phyloP scores from a whole-genome alignment of 2,113 vertebrate species.

The Meriones unguiculatus region DNA sequence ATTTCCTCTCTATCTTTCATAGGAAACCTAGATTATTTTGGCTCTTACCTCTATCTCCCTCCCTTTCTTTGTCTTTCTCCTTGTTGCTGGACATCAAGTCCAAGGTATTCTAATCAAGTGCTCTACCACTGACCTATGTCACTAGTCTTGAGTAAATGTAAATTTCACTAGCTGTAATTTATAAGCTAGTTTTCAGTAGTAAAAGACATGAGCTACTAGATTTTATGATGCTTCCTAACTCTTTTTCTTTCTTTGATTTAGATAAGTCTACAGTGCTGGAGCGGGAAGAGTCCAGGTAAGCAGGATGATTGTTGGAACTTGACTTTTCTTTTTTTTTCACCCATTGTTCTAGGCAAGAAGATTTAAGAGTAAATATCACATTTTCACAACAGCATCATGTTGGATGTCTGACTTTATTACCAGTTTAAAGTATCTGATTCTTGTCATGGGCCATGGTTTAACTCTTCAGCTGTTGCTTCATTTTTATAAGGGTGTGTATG shows the following conservation, averaged over 20 bases:
- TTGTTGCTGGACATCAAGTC: background rate
- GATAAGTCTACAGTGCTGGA: slow-evolving; percentile 63
- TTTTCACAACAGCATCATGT: slow-evolving; percentile 12
- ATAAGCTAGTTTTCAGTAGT: slow-evolving; percentile 24
- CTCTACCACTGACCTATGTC: background rate
- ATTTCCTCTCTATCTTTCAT: background rate
- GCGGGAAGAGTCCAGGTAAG: slow-evolving; percentile 63
- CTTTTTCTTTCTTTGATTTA: slow-evolving; percentile 73
- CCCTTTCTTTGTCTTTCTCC: background rate
- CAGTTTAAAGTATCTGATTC: background rate
- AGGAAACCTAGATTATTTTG: background rate
- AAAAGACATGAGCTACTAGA: background rate
- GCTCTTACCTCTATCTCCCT: too few relatives aligned
- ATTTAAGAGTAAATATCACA: slow-evolving; percentile 26
- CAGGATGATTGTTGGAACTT: slow-evolving; percentile 58
- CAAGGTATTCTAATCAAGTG: background rate
- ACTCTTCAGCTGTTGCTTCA: background rate
- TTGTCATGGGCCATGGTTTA: background rate
- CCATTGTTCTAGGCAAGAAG: background rate
- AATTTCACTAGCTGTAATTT: slow-evolving; percentile 20
- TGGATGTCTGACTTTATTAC: background rate
- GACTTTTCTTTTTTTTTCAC: background rate
- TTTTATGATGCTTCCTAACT: slow-evolving; percentile 67
- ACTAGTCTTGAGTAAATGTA: background rate
- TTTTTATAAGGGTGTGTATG: too few relatives aligned